A percentile compares a stretch with the other conserved stretches of the same genome.
Evolutionary conservation across 2,797 vertebrate genomes (phyloP).

Genomic region (Oceanodroma leucorhoa): DNA sequence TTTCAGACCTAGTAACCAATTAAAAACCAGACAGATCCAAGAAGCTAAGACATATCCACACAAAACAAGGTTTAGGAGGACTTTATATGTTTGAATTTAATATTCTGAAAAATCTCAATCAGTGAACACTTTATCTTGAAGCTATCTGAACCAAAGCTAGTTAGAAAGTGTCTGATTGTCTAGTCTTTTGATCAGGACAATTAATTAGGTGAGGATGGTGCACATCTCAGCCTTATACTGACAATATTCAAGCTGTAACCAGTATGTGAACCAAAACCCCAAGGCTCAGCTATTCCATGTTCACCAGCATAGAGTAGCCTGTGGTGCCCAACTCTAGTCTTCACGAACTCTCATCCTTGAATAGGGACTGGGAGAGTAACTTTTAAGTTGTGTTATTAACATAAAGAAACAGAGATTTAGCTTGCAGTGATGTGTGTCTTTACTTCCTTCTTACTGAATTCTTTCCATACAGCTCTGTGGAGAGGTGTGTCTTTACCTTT

Average conservation of each 20-base stretch:
- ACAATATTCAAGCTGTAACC: neutral
- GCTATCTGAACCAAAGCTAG: neutral
- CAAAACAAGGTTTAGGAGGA: neutral
- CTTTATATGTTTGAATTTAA: neutral
- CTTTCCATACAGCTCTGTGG: neutral
- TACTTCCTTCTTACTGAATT: neutral
- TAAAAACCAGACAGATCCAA: neutral
- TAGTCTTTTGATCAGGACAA: neutral
- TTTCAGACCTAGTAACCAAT: neutral
- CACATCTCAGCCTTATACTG: neutral
- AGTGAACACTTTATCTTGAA: neutral
- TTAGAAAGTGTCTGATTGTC: neutral
- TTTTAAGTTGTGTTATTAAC: neutral
- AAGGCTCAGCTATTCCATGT: neutral
- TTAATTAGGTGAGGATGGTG: neutral
- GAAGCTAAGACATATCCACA: neutral
- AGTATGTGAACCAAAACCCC: neutral
- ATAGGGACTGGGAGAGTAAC: neutral
- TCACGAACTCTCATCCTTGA: neutral
- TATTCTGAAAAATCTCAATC: neutral
- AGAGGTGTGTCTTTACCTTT: neutral
- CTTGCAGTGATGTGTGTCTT: neutral
- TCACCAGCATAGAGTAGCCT: neutral
- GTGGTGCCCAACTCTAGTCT: neutral
- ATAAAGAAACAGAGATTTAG: neutral